Conservation (phyloP, 2,888 invertebrate species). For the Pheosia gnoma region DNA sequence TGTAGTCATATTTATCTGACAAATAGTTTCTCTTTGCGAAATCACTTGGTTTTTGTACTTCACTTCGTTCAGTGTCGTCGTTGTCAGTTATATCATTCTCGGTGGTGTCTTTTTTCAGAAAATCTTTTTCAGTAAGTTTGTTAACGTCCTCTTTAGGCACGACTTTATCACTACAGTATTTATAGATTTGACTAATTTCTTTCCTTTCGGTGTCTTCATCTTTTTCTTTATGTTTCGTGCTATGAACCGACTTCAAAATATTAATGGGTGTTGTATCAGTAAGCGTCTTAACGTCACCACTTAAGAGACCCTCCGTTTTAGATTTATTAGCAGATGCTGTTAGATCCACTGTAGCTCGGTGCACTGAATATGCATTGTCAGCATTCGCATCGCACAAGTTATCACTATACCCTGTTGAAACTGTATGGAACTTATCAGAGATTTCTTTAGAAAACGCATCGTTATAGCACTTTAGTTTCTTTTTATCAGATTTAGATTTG, state of each 20-base stretch:
- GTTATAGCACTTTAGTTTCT: conserved; percentile 26
- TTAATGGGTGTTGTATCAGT: conserved; percentile 21
- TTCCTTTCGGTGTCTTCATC: conserved; percentile 17
- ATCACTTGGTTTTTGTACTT: conserved; percentile 15
- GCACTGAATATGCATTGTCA: conserved; percentile 51
- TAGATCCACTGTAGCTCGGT: conserved; percentile 54
- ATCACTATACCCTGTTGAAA: conserved; percentile 61
- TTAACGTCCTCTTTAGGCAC: conserved; percentile 10
- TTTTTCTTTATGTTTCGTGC: conserved; percentile 15
- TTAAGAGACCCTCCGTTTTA: conserved; percentile 15
- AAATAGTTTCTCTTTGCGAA: conserved; percentile 1
- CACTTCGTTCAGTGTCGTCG: conserved; percentile 24
- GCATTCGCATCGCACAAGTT: conserved; percentile 35
- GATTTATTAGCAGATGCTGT: conserved; percentile 44
- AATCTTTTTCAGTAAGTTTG: conserved; percentile 8
- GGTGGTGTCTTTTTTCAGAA: conserved; percentile 1
- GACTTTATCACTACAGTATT: conserved; percentile 9
- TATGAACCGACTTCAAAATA: conserved; percentile 24
- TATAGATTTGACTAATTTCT: conserved; percentile 5
- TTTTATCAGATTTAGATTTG: conserved; percentile 42
- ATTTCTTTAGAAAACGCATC: conserved; percentile 58
- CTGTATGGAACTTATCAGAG: conserved; percentile 62
- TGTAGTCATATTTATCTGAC: background rate
- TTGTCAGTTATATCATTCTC: conserved; percentile 8
- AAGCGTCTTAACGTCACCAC: conserved; percentile 16